These are phyloP conservation scores for Polymixis flavicincta DNA, from an alignment of 2,888 invertebrate genomes.

Conservation along the genomic window DNA sequence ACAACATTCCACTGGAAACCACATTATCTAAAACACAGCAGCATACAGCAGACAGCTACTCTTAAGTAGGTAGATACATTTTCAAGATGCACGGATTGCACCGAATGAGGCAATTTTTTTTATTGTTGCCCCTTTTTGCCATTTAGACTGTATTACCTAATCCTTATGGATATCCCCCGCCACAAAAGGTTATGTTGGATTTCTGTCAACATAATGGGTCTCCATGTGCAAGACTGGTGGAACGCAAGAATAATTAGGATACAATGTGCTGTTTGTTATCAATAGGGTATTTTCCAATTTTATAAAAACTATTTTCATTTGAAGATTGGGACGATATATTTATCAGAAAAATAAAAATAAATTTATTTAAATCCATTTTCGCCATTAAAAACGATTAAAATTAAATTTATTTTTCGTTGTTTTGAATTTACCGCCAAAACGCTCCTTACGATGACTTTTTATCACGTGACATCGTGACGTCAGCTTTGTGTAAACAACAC, in stretches of 20 bases:
- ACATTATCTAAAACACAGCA: background rate
- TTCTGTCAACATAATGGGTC: background rate
- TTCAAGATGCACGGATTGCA: background rate
- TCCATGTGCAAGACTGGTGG: background rate
- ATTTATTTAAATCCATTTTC: too few relatives aligned
- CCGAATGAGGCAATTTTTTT: background rate
- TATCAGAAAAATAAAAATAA: too few relatives aligned
- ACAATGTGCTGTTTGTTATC: too few relatives aligned
- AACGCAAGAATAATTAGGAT: background rate
- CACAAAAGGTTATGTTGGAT: background rate
- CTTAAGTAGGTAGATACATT: background rate
- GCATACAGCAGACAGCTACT: background rate
- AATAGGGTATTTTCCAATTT: too few relatives aligned
- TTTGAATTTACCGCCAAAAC: too few relatives aligned
- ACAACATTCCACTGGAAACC: background rate
- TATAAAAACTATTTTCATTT: too few relatives aligned
- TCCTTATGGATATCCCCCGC: background rate
- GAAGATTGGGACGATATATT: too few relatives aligned
- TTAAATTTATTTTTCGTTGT: too few relatives aligned
- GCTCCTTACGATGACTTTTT: too few relatives aligned
- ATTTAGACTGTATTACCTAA: background rate
- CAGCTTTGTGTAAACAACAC: too few relatives aligned
- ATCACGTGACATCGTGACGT: too few relatives aligned
- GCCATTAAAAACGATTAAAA: too few relatives aligned
- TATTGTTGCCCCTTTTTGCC: background rate